phyloP scores from a whole-genome alignment of 2,797 vertebrate species.

The Ispidina picta region DNA sequence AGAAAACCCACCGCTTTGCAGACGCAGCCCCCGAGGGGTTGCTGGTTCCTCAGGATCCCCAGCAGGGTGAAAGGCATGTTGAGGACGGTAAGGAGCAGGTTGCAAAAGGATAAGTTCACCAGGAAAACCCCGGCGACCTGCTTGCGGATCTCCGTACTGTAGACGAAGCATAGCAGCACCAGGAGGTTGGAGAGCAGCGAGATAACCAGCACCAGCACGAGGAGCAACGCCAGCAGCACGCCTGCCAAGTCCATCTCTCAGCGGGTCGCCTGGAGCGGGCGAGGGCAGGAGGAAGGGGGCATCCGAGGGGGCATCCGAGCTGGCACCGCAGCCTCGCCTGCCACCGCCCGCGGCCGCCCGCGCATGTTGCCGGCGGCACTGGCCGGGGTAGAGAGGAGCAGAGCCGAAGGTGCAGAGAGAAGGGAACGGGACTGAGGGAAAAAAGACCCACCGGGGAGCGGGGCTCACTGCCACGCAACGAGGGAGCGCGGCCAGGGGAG shows the following conservation, averaged over 20 bases:
- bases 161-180: conserved; percentile 83
- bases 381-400: neutral
- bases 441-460: neutral
- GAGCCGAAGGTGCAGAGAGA: neutral
- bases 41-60: conserved; percentile 73
- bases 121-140: conserved; percentile 83
- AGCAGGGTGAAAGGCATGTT: conserved; percentile 84
- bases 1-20: conserved; percentile 78
- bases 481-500: too few relatives aligned
- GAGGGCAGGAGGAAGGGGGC: conserved; percentile 40
- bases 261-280: conserved; percentile 51
- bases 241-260: conserved; percentile 83
- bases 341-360: neutral
- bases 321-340: conserved; percentile 54
- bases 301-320: neutral
- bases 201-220: conserved; percentile 77
- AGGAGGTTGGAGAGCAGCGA: conserved; percentile 80
- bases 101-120: conserved; percentile 84
- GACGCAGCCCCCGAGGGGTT: conserved; percentile 76
- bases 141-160: conserved; percentile 81
- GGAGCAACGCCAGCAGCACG: conserved; percentile 79
- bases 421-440: neutral
- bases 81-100: conserved; percentile 79
- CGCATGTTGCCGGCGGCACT: conserved; percentile 41
- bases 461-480: neutral